Evolutionary conservation across 2,888 invertebrate species (phyloP).

Genomic region (Osmoderma eremita): DNA sequence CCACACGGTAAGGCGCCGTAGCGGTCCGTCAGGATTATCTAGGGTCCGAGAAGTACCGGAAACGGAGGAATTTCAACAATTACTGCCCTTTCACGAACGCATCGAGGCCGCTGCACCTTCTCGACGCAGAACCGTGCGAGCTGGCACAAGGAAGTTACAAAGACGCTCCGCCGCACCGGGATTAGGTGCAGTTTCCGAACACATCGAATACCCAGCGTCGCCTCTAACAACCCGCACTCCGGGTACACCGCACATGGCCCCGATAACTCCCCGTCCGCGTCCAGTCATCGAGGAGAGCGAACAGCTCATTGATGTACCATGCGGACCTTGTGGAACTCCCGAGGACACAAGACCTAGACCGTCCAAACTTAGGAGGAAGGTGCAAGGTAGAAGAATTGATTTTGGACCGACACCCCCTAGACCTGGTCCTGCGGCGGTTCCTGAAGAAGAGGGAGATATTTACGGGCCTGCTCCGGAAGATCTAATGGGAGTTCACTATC

Average conservation of each 20-base stretch:
- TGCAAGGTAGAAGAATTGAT: conserved; percentile 20
- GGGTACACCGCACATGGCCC: not conserved
- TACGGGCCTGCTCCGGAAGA: conserved; percentile 38
- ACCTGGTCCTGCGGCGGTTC: not conserved
- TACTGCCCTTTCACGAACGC: conserved; percentile 14
- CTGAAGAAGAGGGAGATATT: conserved; percentile 1
- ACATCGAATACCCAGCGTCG: conserved; percentile 3
- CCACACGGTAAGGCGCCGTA: not conserved
- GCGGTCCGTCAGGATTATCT: not conserved
- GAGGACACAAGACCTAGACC: not conserved
- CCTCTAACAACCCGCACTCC: conserved; percentile 25
- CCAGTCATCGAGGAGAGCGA: not conserved
- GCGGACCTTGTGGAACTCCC: not conserved
- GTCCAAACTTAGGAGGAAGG: conserved; percentile 22
- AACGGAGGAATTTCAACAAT: conserved; percentile 14
- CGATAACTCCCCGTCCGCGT: conserved; percentile 1
- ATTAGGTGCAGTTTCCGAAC: conserved; percentile 1
- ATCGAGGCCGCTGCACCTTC: not conserved
- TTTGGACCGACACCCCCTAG: conserved; percentile 16
- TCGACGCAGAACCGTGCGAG: conserved; percentile 5
- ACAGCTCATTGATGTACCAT: conserved; percentile 13
- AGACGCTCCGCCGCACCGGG: not conserved
- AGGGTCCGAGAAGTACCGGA: conserved; percentile 13
- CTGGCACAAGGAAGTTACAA: conserved; percentile 4
- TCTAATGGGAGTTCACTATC: conserved; percentile 37